Conservation (phyloP, 2,797 vertebrate species). For the Pseudomugil tenellus region DNA sequence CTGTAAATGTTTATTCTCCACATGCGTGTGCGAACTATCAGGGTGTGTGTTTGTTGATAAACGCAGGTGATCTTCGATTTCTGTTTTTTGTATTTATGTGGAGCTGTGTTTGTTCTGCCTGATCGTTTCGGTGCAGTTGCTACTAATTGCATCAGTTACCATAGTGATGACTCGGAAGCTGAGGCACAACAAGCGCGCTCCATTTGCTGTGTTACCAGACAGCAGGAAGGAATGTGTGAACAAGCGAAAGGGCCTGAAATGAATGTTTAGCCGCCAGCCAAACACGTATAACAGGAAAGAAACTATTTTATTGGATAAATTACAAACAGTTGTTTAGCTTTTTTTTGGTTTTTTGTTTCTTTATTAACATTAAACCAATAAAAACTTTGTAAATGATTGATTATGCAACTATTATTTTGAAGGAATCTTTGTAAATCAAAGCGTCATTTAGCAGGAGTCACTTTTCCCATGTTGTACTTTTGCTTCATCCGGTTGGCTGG, state of each 20-base stretch:
- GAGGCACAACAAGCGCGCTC: constrained; percentile 32
- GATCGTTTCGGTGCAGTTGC: background rate
- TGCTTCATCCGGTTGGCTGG: constrained; percentile 19
- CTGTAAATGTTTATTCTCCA: constrained; percentile 32
- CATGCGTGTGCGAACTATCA: constrained; percentile 52
- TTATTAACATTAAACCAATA: background rate
- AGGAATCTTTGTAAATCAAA: background rate
- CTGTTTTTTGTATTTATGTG: constrained; percentile 29
- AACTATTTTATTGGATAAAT: background rate
- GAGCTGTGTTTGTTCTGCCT: constrained; percentile 46
- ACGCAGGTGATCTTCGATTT: constrained; percentile 24
- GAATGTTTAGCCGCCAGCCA: constrained; percentile 18
- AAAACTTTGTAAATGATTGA: too few species aligned
- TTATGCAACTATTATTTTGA: too few species aligned
- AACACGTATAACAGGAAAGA: background rate
- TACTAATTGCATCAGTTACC: background rate
- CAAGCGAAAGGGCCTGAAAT: constrained; percentile 50
- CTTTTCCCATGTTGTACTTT: background rate
- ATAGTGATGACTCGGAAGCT: background rate
- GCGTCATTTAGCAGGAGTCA: background rate
- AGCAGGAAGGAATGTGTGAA: constrained; percentile 69
- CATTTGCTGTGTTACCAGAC: constrained; percentile 57
- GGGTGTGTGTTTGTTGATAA: constrained; percentile 45
- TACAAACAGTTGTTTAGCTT: background rate
- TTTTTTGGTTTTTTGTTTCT: too few species aligned